Evolutionary conservation across 2,888 invertebrate genomes (phyloP).

Genomic region (Heliconius charithonia): DNA sequence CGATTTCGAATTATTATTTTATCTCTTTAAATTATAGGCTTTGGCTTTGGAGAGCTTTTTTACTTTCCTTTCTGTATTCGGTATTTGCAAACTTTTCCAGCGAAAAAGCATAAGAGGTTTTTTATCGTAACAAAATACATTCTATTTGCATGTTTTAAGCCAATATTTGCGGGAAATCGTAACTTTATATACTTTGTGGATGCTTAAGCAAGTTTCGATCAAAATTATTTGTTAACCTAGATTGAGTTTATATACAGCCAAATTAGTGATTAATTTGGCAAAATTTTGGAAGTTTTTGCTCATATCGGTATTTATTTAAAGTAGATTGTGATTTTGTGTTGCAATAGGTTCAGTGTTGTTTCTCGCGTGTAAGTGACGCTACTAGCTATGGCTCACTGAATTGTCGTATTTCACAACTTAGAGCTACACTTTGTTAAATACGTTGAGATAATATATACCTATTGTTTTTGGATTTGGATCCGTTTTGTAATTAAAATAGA

Average conservation of each 20-base stretch:
- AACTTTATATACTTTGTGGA: background rate
- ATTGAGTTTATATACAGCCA: background rate
- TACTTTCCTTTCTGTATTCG: background rate
- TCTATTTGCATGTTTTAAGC: constrained; percentile 4
- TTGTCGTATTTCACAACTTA: background rate
- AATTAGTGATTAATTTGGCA: no score
- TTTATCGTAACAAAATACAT: background rate
- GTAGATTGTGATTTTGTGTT: no score
- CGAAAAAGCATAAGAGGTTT: background rate
- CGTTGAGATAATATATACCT: background rate
- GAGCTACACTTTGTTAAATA: background rate
- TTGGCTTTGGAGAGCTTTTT: background rate
- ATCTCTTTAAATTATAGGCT: constrained; percentile 10
- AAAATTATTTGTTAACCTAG: background rate
- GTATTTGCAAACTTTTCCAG: background rate
- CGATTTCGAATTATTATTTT: constrained; percentile 7
- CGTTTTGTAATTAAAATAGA: no score
- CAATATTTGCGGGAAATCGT: constrained; percentile 7
- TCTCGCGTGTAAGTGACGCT: no score
- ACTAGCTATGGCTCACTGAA: background rate
- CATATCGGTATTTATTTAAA: no score
- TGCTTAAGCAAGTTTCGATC: background rate
- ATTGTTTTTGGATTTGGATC: no score
- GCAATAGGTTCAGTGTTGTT: background rate
- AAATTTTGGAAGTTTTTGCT: no score